phyloP scores from a whole-genome alignment of 2,888 invertebrate species.

The Pyrgus malvae region DNA sequence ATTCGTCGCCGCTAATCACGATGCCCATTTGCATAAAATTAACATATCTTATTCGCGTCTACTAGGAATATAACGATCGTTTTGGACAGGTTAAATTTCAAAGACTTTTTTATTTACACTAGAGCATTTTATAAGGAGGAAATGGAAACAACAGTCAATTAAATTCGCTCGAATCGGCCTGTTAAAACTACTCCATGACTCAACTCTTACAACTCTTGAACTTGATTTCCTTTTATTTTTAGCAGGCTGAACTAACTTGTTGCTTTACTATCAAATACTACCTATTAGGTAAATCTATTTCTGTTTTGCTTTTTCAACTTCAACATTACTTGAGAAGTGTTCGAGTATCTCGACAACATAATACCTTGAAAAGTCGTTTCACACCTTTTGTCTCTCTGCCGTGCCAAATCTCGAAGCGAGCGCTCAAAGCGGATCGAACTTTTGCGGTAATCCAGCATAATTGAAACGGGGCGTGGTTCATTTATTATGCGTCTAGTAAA shows the following conservation, averaged over 20 bases:
- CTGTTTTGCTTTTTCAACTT: neutral
- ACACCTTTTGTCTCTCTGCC: neutral
- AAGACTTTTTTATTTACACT: neutral
- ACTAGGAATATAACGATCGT: neutral
- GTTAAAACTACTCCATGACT: neutral
- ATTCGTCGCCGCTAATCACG: neutral
- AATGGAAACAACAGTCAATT: too few relatives aligned
- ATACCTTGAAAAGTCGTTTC: neutral
- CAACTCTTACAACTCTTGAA: neutral
- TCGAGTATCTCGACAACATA: neutral
- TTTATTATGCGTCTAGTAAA: slow-evolving; percentile 57
- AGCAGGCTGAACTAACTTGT: neutral
- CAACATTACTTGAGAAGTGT: neutral
- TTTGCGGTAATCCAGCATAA: slow-evolving; percentile 28
- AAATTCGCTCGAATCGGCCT: too few relatives aligned
- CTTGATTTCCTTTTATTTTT: neutral
- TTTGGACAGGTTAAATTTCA: neutral
- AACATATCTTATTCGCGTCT: neutral
- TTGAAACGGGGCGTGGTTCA: slow-evolving; percentile 45
- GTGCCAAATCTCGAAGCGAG: neutral
- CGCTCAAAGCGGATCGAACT: slow-evolving; percentile 4
- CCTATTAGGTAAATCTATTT: neutral
- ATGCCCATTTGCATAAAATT: neutral
- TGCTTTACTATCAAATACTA: neutral
- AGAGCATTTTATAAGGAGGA: neutral